phyloP scores from a whole-genome alignment of 1,140 invertebrate species.

The Tetraneura akinire region DNA sequence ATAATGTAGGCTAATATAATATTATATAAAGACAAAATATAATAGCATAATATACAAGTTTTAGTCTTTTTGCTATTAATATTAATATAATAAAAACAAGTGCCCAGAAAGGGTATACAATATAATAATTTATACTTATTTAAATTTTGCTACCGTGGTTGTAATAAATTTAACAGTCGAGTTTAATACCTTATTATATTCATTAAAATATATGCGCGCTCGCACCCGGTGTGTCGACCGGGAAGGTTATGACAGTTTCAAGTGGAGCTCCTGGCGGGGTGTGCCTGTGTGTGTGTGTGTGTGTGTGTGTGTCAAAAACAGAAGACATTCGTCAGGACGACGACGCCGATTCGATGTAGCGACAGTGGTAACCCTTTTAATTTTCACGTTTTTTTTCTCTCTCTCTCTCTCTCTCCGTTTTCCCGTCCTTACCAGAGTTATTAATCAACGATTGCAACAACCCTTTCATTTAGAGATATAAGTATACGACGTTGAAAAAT shows the following conservation, averaged over 20 bases:
- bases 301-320: conserved; percentile 31
- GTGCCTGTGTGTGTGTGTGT: neutral
- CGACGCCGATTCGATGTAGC: neutral
- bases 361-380: conserved; percentile 43
- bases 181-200: neutral
- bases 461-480: neutral
- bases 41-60: too few relatives aligned
- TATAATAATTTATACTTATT: too few relatives aligned
- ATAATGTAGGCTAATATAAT: too few relatives aligned
- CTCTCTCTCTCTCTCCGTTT: neutral
- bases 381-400: conserved; percentile 32
- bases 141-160: too few relatives aligned
- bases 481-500: conserved; percentile 28
- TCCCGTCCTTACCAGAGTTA: conserved; percentile 18
- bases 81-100: too few relatives aligned
- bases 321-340: conserved; percentile 33
- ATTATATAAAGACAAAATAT: too few relatives aligned
- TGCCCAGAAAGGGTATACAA: too few relatives aligned
- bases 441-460: conserved; percentile 42
- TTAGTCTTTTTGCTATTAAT: too few relatives aligned
- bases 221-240: neutral
- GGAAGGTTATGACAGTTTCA: conserved; percentile 48
- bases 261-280: conserved; percentile 21
- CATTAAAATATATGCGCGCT: conserved; percentile 10
- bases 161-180: too few relatives aligned